Evolutionary conservation across 2,113 vertebrate genomes (phyloP), one percentile per base, ranked within the genome.

Genomic region (Channa maculata): DNA sequence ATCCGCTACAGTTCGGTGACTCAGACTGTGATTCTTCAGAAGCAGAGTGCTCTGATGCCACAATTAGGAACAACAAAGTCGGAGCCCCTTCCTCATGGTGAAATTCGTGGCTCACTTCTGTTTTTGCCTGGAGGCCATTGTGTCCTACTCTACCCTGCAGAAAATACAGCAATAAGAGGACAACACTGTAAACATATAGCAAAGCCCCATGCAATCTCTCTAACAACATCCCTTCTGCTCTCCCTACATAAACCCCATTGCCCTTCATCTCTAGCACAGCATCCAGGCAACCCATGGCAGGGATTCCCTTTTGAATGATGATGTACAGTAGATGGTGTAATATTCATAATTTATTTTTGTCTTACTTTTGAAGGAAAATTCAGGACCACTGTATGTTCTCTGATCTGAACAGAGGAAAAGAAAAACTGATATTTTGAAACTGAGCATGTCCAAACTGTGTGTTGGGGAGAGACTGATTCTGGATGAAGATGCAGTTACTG

Each of bases 1-100:
- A 97, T 88, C 95, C 96, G 3, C 91, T 96, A 37, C 96, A 97
- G 92, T 97, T 97, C 88, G 95, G 94, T 71, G 96, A 97, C 79
- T 98, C 96, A 0, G 98, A 98, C 91, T 96, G 96, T 62, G 97
- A 99, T 90, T 94, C 97, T 24, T 99, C 98, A 0, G 98, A 98
- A 54, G 98, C 96, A 0, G 98, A 99, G 75, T 97, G 97, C 90
- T 99, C 98, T 1, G 98, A 99, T 74, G 95, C 96, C 91, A 99
- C 98, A 0, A 96, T 99, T 69, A 95, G 96, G 91, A 97, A 96
- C 95, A 97, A 96, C 92, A 97, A 96, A 84, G 95, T 94, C 44
- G 95, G 96, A 75, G 96, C 94, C 71, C 96, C 96, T 63, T 96
- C 97, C 79, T 96, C 97, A 38, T 99, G 97, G 98, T 99, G 95